A percentile compares a stretch with the other conserved stretches of the same genome.
Conservation (phyloP, 2,113 vertebrate genomes). For the Channa maculata region DNA sequence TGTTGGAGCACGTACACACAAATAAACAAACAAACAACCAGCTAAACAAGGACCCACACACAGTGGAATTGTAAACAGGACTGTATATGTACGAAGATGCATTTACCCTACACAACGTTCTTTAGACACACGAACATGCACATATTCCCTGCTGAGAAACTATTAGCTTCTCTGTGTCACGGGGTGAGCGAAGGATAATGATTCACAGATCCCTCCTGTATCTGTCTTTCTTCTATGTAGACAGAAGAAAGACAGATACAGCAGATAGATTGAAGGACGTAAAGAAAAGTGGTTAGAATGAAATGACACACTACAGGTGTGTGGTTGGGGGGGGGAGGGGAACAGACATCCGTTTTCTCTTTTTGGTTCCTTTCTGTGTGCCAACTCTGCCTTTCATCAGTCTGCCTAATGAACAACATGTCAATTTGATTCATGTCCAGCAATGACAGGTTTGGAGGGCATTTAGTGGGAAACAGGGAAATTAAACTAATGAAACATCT, state of each 20-base stretch:
- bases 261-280: constrained; percentile 30
- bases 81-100: neutral
- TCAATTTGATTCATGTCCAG: constrained; percentile 60
- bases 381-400: constrained; percentile 44
- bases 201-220: constrained; percentile 52
- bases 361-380: constrained; percentile 8
- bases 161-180: constrained; percentile 60
- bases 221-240: constrained; percentile 41
- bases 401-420: constrained; percentile 34
- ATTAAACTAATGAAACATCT: constrained; percentile 37
- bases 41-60: neutral
- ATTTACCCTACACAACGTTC: neutral
- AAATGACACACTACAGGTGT: constrained; percentile 64
- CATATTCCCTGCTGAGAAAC: constrained; percentile 53
- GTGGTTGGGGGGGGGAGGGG: neutral
- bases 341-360: neutral
- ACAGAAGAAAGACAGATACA: constrained; percentile 39
- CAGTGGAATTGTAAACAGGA: neutral
- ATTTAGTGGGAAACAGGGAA: constrained; percentile 34
- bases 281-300: constrained; percentile 21
- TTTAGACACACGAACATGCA: constrained; percentile 18
- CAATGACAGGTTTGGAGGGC: constrained; percentile 36
- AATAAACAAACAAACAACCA: neutral
- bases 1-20: neutral
- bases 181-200: constrained; percentile 61